Conservation (phyloP, 2,113 vertebrate species). For the pig (Sus scrofa) region T2T-Sscrofa CM000812.6:131542501-131543000, state of each 20-base stretch:
- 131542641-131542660: too few relatives aligned
- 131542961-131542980: neutral
- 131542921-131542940: neutral
- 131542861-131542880: neutral
- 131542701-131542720: too few relatives aligned
- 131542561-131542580: too few relatives aligned
- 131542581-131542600: too few relatives aligned
- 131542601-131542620: too few relatives aligned
- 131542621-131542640: too few relatives aligned
- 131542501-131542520: neutral
- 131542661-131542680: too few relatives aligned
- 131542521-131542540: neutral
- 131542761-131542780: too few relatives aligned
- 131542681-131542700: too few relatives aligned
- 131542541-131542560: too few relatives aligned
- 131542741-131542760: too few relatives aligned
- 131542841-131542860: neutral
- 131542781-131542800: neutral
- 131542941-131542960: neutral
- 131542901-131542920: neutral
- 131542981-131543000: neutral
- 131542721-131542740: too few relatives aligned
- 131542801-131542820: neutral
- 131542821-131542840: neutral
- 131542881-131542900: neutral